Evolutionary conservation across 2,113 vertebrate species (phyloP), one percentile per base, ranked within the genome.

Genomic region (Serilophus lunatus): DNA sequence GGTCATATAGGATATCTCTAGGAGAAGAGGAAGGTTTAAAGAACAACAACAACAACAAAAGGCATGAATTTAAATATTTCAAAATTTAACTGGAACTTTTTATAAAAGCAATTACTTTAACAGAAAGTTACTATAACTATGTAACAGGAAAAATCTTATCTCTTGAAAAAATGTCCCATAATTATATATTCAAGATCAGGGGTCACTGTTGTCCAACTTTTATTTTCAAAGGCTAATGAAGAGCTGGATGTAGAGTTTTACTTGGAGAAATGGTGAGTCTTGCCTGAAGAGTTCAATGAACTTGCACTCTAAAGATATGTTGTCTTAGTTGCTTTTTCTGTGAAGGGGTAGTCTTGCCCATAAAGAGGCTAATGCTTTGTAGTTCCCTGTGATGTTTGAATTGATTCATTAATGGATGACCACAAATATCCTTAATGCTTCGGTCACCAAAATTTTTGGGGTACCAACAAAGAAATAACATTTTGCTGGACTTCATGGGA

Each of bases 181-280:
- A 35, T 50, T 42, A 26, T 45, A 14, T 35, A n/a, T 47, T 81
- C 12, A 69, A 60, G 10, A 31, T 86, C 20, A 76, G 81, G 50
- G 22, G 5, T 76, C 63, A 80, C 70, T 6, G 23, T 3, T 86
- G 54, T 90, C 26, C 19, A 19, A 44, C 50, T 75, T 94, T 36
- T 90, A 5, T 96, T 92, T 94, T 92, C 61, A 85, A 91, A 97
- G 97, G 96, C 78, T 76, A 93, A 95, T 16, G 97, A 97, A 81
- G 97, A 98, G 76, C 93, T 98, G 85, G 97, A 98, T 40, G 97
- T 98, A 53, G 98, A 98, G 80, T 98, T 98, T 88, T 72, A 92
- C 74, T 83, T 98, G 86, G 96, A 98, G 69, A 96, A 98, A 89
- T 97, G 98, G 98, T 98, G 82, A 98, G 97, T 97, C 38, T 56